Evolutionary conservation across 1,140 invertebrate species (phyloP).

Genomic region (Ceratina japonica): DNA sequence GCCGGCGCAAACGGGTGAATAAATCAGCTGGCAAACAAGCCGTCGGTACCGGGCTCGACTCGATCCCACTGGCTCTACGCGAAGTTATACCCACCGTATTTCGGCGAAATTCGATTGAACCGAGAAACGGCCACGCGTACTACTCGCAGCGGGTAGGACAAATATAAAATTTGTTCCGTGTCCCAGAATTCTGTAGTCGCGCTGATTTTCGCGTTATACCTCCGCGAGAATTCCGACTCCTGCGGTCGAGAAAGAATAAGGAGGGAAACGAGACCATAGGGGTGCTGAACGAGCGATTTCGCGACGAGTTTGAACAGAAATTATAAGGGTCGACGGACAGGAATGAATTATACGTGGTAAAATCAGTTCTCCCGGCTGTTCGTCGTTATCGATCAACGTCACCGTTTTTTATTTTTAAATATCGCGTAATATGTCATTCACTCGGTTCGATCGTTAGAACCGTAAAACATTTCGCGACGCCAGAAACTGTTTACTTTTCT

Average conservation of each 20-base stretch:
- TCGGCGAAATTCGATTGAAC: neutral
- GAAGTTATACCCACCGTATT: neutral
- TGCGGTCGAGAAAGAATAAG: too few species aligned
- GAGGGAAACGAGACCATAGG: neutral
- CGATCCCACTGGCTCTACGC: neutral
- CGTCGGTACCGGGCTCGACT: neutral
- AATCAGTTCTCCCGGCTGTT: too few species aligned
- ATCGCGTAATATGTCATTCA: too few species aligned
- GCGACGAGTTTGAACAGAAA: too few species aligned
- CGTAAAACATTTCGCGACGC: too few species aligned
- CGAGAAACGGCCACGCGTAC: too few species aligned
- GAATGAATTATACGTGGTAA: neutral
- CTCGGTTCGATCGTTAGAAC: too few species aligned
- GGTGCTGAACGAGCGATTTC: conserved; percentile 3
- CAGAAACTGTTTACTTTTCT: too few species aligned
- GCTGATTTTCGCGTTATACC: neutral
- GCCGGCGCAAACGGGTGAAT: neutral
- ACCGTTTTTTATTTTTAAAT: too few species aligned
- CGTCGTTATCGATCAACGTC: too few species aligned
- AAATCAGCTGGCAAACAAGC: neutral
- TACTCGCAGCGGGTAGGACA: neutral
- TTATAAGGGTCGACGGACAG: neutral
- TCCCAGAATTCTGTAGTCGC: neutral
- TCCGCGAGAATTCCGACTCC: neutral
- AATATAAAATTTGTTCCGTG: neutral